Conservation (phyloP, 2,797 vertebrate genomes). For the Anguilla marmorata region DNA sequence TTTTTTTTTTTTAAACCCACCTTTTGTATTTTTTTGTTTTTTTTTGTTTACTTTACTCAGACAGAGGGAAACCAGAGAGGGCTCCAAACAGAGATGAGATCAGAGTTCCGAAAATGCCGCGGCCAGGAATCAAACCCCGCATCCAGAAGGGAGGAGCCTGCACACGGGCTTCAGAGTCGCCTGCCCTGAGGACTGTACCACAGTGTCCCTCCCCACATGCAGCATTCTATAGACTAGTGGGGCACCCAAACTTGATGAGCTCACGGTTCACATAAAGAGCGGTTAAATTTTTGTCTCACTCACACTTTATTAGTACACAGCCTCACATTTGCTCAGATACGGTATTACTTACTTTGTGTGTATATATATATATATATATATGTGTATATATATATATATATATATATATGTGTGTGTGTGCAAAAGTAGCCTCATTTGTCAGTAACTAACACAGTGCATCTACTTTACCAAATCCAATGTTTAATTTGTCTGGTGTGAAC, state of each 20-base stretch:
- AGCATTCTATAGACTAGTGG: neutral
- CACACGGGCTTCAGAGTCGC: neutral
- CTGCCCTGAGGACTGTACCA: neutral
- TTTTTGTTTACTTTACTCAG: neutral
- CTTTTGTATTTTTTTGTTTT: neutral
- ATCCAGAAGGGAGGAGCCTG: neutral
- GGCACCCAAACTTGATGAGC: neutral
- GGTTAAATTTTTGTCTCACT: neutral
- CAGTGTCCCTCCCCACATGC: neutral
- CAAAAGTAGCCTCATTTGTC: neutral
- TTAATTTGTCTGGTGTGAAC: neutral
- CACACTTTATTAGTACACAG: no score
- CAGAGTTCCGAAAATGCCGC: neutral
- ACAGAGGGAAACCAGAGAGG: neutral
- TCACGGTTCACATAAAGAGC: neutral
- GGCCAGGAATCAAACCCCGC: neutral
- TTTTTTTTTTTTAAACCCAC: neutral
- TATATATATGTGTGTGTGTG: no score
- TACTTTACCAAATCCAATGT: neutral
- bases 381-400: no score
- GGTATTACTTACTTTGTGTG: neutral
- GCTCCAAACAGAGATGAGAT: neutral
- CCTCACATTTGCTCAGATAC: neutral
- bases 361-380: no score
- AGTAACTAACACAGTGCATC: neutral